Evolutionary conservation across 2,797 vertebrate species (phyloP).

Genomic region (Jordanella pulchra): DNA sequence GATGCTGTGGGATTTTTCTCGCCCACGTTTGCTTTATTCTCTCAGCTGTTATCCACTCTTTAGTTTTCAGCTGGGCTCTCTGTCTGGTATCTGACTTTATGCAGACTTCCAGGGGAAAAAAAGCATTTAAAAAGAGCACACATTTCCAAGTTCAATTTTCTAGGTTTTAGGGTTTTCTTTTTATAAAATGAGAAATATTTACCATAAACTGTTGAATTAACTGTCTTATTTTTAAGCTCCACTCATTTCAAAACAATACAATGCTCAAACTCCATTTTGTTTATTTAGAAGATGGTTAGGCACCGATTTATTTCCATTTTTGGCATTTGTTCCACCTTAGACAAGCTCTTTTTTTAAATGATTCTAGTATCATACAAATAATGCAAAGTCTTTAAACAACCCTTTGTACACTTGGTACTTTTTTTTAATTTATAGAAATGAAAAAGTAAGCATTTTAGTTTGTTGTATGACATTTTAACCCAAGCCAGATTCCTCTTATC

Average conservation of each 20-base stretch:
- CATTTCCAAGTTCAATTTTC: background rate
- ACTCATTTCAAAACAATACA: background rate
- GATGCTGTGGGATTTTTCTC: slow-evolving; percentile 61
- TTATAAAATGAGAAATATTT: background rate
- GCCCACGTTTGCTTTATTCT: slow-evolving; percentile 46
- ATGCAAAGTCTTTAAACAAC: too few relatives aligned
- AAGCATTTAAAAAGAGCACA: background rate
- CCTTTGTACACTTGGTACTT: too few relatives aligned
- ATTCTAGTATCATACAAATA: too few relatives aligned
- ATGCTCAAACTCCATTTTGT: background rate
- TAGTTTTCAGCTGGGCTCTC: slow-evolving; percentile 30
- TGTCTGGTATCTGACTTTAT: slow-evolving; percentile 32
- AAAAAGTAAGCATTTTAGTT: too few relatives aligned
- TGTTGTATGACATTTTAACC: too few relatives aligned
- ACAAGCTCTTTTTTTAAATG: too few relatives aligned
- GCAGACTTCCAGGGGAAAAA: background rate
- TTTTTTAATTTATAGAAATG: too few relatives aligned
- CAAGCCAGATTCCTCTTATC: too few relatives aligned
- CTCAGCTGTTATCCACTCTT: slow-evolving; percentile 28
- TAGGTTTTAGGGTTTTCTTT: background rate
- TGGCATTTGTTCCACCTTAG: background rate
- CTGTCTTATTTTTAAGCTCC: background rate
- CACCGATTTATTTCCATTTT: background rate
- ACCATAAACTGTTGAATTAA: background rate
- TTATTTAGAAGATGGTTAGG: background rate